Evolutionary conservation across 2,888 invertebrate genomes (phyloP), one percentile per base, ranked within the genome.

Genomic region (Stegana nigrithorax): DNA sequence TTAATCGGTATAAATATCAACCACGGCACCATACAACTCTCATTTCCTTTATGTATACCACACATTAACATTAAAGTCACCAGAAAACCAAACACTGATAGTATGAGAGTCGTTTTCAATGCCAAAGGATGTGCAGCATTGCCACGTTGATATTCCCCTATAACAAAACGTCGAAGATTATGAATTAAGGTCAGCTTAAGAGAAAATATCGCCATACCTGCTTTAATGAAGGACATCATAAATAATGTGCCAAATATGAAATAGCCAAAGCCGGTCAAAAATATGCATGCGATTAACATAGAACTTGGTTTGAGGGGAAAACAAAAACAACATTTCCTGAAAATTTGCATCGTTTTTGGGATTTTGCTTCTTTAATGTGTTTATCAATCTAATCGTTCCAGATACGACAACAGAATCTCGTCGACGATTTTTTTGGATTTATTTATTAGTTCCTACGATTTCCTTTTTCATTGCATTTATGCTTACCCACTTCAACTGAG

Each of bases 11-110:
- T 12, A 10, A 76, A 76, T 4, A 77, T 29, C 19, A 75, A 27
- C 36, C 53, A 55, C 4, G 53, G 53, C 10, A 14, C 8, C 7
- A 55, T 32, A 55, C 19, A 25, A 1, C 12, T 50, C 26, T 77
- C 78, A n/a, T 75, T 77, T 36, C 75, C 75, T 60, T 70, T 67
- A 26, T 78, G 78, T n/a, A 78, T 72, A 3, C 75, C 78, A 0
- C 70, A 56, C 61, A 78, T 73, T 2, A 76, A 42, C 66, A 76
- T 50, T 8, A 67, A 45, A 1, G 75, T 14, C 1, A 63, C 44
- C 4, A 71, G 6, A 23, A 75, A 57, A 1, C 75, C 75, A 27
- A 75, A 71, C 55, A 73, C 71, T 1, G 73, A 69, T 12, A 73
- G 71, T 1, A 76, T 65, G 62, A 75, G 66, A 19, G 75, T 73